Evolutionary conservation across 2,113 vertebrate genomes (phyloP).

Genomic region (Cynopterus brachyotis): DNA sequence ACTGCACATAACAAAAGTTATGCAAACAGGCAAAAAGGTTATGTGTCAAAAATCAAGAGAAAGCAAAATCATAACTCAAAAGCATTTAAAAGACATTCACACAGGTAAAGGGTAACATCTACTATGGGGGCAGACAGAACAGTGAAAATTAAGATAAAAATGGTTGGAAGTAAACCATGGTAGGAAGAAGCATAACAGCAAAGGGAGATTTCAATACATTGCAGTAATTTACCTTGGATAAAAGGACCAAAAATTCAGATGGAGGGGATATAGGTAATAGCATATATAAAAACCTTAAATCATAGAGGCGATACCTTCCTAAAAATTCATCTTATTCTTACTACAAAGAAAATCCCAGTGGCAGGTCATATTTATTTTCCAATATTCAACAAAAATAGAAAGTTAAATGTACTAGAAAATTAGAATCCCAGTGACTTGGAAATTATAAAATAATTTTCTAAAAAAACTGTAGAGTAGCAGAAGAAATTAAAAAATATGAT

Average conservation of each 20-base stretch:
- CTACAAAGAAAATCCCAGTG: not conserved
- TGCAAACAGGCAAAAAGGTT: not conserved
- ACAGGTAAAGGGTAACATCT: not conserved
- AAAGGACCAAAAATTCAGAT: not conserved
- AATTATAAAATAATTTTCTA: not conserved
- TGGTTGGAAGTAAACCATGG: not conserved
- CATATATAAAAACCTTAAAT: not conserved
- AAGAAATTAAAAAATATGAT: not conserved
- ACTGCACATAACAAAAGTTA: not conserved
- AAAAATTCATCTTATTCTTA: not conserved
- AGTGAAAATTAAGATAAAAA: slow-evolving; percentile 9
- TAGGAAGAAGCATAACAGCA: not conserved
- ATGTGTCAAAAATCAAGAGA: slow-evolving; percentile 34
- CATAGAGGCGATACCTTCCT: not conserved
- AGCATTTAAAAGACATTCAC: not conserved
- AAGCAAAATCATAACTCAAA: not conserved
- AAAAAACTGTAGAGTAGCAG: not conserved
- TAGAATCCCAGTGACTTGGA: not conserved
- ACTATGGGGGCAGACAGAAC: not conserved
- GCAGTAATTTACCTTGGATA: not conserved
- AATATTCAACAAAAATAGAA: not conserved
- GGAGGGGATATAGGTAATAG: too few species aligned
- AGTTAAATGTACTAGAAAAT: slow-evolving; percentile 6
- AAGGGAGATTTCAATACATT: not conserved
- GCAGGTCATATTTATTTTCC: not conserved